Conservation (phyloP, 1,140 invertebrate genomes). For the Drosophila nebulosa region DNA sequence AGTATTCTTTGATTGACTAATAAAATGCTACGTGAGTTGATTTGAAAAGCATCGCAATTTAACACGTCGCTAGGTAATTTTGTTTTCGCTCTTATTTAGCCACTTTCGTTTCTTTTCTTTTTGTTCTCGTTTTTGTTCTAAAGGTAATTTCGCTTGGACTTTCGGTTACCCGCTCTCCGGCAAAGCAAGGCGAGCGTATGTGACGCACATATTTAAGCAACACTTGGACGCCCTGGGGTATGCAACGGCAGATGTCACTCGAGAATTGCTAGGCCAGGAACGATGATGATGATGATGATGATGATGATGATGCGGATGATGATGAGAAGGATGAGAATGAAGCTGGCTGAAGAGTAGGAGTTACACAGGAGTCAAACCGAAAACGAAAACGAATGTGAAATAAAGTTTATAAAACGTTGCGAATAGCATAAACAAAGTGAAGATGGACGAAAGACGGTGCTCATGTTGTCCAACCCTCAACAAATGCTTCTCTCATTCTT, state of each 20-base stretch:
- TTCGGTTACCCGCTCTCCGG: neutral
- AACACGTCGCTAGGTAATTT: constrained; percentile 62
- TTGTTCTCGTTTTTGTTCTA: constrained; percentile 39
- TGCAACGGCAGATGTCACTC: constrained; percentile 57
- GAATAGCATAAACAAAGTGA: constrained; percentile 54
- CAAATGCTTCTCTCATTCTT: neutral
- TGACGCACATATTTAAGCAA: constrained; percentile 72
- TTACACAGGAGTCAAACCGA: constrained; percentile 13
- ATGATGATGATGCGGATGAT: constrained; percentile 25
- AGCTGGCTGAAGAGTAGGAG: constrained; percentile 26
- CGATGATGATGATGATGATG: constrained; percentile 26
- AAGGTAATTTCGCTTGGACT: constrained; percentile 54
- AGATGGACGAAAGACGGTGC: neutral
- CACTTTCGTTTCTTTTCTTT: neutral
- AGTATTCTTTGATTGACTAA: constrained; percentile 76
- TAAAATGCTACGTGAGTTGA: constrained; percentile 72
- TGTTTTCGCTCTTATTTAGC: constrained; percentile 24
- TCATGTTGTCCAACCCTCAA: constrained; percentile 1
- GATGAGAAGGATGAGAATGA: constrained; percentile 61
- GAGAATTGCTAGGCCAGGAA: constrained; percentile 23
- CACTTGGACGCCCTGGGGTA: constrained; percentile 34
- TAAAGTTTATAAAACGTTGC: constrained; percentile 67
- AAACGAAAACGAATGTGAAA: constrained; percentile 47
- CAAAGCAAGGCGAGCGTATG: constrained; percentile 43
- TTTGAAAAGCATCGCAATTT: constrained; percentile 45